phyloP scores from a whole-genome alignment of 2,888 invertebrate species.

The Drosophila neotestacea region DNA sequence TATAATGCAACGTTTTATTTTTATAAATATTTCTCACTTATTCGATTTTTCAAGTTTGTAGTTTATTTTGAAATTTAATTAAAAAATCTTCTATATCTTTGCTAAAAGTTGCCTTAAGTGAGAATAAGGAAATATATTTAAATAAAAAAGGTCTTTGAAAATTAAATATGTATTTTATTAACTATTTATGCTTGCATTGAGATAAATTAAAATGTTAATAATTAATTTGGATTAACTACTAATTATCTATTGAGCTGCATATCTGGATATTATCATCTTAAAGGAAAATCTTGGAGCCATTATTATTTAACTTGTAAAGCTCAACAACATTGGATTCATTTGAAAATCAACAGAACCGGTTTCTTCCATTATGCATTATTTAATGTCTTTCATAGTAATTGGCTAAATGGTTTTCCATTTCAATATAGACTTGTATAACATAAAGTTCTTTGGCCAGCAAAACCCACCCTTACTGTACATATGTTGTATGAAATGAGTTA shows the following conservation, averaged over 20 bases:
- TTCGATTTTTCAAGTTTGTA: no score
- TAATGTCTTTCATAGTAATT: constrained; percentile 52
- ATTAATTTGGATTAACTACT: no score
- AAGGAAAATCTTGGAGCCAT: no score
- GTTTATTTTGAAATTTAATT: not conserved
- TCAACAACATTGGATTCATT: constrained; percentile 2
- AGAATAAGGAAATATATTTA: no score
- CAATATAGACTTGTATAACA: constrained; percentile 25
- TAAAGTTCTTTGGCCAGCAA: constrained; percentile 4
- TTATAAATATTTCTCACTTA: not conserved
- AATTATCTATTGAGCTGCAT: no score
- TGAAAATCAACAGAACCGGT: constrained; percentile 5
- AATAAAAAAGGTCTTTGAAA: no score
- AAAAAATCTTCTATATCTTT: not conserved
- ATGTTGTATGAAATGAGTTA: not conserved
- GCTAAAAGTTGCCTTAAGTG: no score
- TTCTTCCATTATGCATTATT: constrained; percentile 18
- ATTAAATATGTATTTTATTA: no score
- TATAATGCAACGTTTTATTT: not conserved
- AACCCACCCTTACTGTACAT: constrained; percentile 52
- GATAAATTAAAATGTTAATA: no score
- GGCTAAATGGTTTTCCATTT: constrained; percentile 54
- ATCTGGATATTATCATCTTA: no score
- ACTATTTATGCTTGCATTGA: no score
- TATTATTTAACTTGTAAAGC: not conserved